A percentile compares a stretch with the other conserved stretches of the same genome.
Conservation (phyloP, 2,888 invertebrate species). For the Fissipunctia ypsillon region DNA sequence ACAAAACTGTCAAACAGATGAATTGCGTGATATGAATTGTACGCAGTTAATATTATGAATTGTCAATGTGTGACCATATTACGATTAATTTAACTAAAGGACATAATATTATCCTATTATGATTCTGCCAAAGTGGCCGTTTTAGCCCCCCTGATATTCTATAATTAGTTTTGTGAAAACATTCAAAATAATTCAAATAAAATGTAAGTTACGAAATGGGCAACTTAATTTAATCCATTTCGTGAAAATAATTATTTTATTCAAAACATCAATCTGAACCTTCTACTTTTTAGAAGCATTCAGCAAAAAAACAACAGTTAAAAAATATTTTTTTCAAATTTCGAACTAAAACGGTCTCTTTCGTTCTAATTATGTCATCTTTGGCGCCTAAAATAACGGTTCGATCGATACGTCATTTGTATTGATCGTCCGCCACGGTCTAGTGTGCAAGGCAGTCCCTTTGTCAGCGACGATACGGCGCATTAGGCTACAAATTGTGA, state of each 20-base stretch:
- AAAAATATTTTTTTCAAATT: neutral
- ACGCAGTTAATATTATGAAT: no score
- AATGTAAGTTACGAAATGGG: no score
- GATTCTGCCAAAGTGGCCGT: no score
- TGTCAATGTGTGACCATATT: no score
- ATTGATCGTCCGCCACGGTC: conserved; percentile 70
- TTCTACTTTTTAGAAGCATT: neutral
- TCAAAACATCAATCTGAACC: neutral
- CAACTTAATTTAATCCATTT: neutral
- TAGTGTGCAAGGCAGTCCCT: conserved; percentile 72
- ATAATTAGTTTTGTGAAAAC: neutral
- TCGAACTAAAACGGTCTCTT: neutral
- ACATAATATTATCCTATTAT: no score
- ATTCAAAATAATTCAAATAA: neutral
- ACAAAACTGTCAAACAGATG: no score
- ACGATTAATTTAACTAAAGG: no score
- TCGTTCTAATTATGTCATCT: conserved; percentile 45
- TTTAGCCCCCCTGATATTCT: no score
- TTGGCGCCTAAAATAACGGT: conserved; percentile 62
- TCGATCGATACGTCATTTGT: conserved; percentile 65
- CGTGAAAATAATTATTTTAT: neutral
- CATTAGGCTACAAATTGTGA: conserved; percentile 82
- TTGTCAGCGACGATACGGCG: conserved; percentile 75
- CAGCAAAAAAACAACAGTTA: neutral
- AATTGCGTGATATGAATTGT: no score